phyloP scores from a whole-genome alignment of 2,797 vertebrate species.

The Crocidura indochinensis region DNA sequence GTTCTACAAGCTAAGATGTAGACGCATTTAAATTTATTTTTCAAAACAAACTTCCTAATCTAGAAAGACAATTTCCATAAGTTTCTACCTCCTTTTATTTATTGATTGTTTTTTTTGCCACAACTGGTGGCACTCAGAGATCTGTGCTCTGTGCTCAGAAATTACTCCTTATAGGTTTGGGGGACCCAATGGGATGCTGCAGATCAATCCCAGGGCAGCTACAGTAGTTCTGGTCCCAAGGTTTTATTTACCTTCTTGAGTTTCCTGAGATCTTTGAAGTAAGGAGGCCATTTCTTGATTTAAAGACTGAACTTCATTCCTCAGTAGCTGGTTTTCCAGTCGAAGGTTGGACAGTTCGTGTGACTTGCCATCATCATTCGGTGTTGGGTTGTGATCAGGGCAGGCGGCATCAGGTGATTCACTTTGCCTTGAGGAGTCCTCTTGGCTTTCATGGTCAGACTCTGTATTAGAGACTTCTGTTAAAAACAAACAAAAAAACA shows the following conservation, averaged over 20 bases:
- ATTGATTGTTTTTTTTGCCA: too few species aligned
- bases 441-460: constrained; percentile 90
- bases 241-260: constrained; percentile 94
- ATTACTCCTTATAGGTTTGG: too few species aligned
- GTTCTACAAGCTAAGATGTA: background rate
- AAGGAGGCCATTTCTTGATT: constrained; percentile 99
- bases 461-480: constrained; percentile 93
- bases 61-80: background rate
- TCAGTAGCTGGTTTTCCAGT: constrained; percentile 97
- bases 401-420: constrained; percentile 62
- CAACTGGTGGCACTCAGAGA: too few species aligned
- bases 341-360: constrained; percentile 97
- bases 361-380: constrained; percentile 88
- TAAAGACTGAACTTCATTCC: constrained; percentile 96
- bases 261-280: constrained; percentile 96
- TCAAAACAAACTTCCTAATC: constrained; percentile 10
- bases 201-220: too few species aligned
- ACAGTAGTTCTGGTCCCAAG: background rate
- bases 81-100: too few species aligned
- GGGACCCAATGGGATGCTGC: too few species aligned
- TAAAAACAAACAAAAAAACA: background rate
- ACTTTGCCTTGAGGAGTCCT: constrained; percentile 87
- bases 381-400: constrained; percentile 85
- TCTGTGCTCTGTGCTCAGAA: too few species aligned
- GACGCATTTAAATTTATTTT: constrained; percentile 11